These are phyloP conservation scores for Plebejus melissa DNA, from an alignment of 2,888 invertebrate genomes.

Conservation along the genomic window DNA sequence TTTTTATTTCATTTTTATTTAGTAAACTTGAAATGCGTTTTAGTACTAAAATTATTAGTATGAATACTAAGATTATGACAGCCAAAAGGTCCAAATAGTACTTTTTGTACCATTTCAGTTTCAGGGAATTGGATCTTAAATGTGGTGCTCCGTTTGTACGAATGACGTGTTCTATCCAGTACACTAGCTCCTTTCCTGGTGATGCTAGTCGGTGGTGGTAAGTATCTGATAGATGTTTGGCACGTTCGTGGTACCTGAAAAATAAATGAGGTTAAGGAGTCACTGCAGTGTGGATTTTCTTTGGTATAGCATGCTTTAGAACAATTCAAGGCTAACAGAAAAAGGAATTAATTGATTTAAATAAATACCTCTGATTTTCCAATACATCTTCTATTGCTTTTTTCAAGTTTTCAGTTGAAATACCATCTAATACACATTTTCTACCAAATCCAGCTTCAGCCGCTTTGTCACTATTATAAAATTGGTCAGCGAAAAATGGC, in stretches of 20 bases:
- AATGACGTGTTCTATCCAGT: constrained; percentile 40
- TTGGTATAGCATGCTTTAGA: not conserved
- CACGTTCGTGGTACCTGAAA: constrained; percentile 30
- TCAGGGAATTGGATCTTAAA: constrained; percentile 32
- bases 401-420: constrained; percentile 41
- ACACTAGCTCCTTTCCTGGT: constrained; percentile 37
- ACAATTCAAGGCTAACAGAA: not conserved
- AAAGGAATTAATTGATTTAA: constrained; percentile 19
- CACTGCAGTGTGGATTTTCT: not conserved
- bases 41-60: constrained; percentile 15
- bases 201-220: constrained; percentile 38
- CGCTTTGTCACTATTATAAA: constrained; percentile 48
- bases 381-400: constrained; percentile 44
- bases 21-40: not conserved
- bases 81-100: constrained; percentile 36
- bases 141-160: constrained; percentile 38
- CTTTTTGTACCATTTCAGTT: constrained; percentile 36
- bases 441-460: constrained; percentile 48
- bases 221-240: constrained; percentile 34
- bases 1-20: not conserved
- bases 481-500: constrained; percentile 59
- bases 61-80: not conserved
- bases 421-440: constrained; percentile 41
- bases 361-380: constrained; percentile 41
- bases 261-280: not conserved